Base-by-base conservation (phyloP, 2,888 invertebrate species). In the Rhamnusium bicolor region DNA sequence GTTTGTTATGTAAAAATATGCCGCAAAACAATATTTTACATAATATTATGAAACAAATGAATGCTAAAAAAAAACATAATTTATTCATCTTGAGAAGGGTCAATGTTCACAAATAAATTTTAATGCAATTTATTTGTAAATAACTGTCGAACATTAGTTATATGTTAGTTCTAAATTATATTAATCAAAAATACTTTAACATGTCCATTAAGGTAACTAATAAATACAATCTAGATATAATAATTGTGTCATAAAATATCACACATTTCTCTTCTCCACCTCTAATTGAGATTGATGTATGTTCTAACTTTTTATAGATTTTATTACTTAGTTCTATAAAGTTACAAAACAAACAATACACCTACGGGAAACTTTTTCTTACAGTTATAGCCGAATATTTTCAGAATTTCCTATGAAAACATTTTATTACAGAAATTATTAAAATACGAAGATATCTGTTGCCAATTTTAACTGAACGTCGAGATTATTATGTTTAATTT, bases 231-330 rank as follows among this genome's bases (percentile, higher is more conserved):
- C 19, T 18, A 53, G 49, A 65, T 32, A 29, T 65, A 65, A 53
- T 29, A 65, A 65, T 65, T 65, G 53, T 65, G 65, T 65, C 65
- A 32, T 32, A 49, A 65, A 53, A 47, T 65, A 65, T 65, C 53
- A 65, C 29, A 54, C 32, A 19, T 53, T 65, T 32, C 29, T 54
- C 29, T 51, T 54, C 19, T 29, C 53, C 6, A 7, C 18, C 6
- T 18, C 32, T 65, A 65, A 65, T 65, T 65, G 65, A 54, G 65
- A 65, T 65, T 65, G 65, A 65, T 65, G 53, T 63, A 53, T 29
- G 29, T 53, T 32, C 65, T 16, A 65, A 65, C 32, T 32, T 65
- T 63, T 63, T 53, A 65, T 65, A 65, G 65, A 65, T 53, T 27
- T 19, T 53, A 54, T 63, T 49, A 54, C 65, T 32, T 16, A 53